These are phyloP conservation scores for Sprattus sprattus DNA, from an alignment of 2,113 vertebrate genomes.

Conservation along the genomic window DNA sequence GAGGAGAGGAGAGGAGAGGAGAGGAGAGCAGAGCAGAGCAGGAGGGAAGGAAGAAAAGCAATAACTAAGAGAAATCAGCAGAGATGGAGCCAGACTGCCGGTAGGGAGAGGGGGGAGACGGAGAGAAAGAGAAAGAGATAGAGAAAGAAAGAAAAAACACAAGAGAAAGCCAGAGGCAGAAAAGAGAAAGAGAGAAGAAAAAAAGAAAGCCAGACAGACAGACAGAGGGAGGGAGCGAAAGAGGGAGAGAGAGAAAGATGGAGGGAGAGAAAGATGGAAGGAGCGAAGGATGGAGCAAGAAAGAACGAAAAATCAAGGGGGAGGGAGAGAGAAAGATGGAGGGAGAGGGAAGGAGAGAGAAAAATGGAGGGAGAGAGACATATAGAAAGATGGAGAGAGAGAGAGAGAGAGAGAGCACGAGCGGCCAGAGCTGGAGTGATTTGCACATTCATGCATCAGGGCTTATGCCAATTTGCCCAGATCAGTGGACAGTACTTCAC, in stretches of 20 bases:
- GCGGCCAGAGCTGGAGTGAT: slow-evolving; percentile 26
- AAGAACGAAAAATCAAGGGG: background rate
- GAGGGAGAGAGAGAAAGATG: background rate
- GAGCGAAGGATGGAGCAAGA: background rate
- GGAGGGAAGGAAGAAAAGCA: background rate
- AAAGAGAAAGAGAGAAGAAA: slow-evolving; percentile 21
- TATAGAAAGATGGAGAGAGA: slow-evolving; percentile 5
- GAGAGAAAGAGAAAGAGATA: background rate
- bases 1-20: background rate
- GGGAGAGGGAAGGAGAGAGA: background rate
- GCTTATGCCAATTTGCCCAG: slow-evolving; percentile 32
- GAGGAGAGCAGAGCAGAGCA: background rate
- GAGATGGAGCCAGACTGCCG: background rate
- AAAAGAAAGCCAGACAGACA: background rate
- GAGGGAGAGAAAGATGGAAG: background rate
- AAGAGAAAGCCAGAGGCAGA: slow-evolving; percentile 1
- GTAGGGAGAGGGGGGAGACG: background rate
- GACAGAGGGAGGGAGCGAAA: background rate
- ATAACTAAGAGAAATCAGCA: background rate
- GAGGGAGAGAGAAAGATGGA: background rate
- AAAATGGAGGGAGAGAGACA: background rate
- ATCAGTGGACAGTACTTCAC: slow-evolving; percentile 29
- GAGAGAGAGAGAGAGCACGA: background rate
- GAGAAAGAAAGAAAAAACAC: background rate
- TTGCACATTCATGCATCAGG: slow-evolving; percentile 33